Evolutionary conservation across 2,888 invertebrate species (phyloP), one percentile per base, ranked within the genome.

Genomic region (Cremastobaeus sp.): DNA sequence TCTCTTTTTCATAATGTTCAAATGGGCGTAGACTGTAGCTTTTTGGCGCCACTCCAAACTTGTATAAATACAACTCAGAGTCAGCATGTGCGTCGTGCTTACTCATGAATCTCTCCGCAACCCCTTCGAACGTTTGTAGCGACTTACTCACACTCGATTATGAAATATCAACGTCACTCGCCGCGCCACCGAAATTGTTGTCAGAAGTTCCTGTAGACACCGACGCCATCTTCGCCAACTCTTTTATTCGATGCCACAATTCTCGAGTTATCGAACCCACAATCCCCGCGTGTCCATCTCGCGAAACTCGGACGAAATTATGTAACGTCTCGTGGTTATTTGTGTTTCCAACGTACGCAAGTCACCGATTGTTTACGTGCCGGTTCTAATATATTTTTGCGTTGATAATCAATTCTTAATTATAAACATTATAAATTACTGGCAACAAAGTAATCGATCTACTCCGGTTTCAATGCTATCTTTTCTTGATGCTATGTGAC

Each of bases 21-120:
- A 84, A 83, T 85, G 83, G 83, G 84, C 80, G 81, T 81, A 81
- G 79, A 18, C 81, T 82, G 83, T 79, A 83, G 84, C 81, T 83
- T 86, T 86, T 86, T 87, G 87, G 86, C 87, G 81, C 77, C 83
- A 81, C 81, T 86, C 86, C 87, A 86, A 81, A 79, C 80, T 77
- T 82, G 80, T 85, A 84, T 86, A 86, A 86, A 86, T 85, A 86
- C 83, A 81, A 79, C 81, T 78, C 79, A 80, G 82, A 83, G 82
- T 83, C 81, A 82, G 79, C 82, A 76, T 77, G 76, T 74, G 68
- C 74, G 72, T 76, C 74, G 71, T 43, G 43, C 66, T 62, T 73
- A 73, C 70, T 45, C 52, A 52, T 52, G 43, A 37, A 45, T 48
- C 48, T 55, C 59, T 25, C 39, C 59, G 20, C 69, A 43, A 50